Percentiles rank a stretch among this genome's conserved stretches.
These are phyloP conservation scores for Parotia lawesii DNA, from an alignment of 2,113 vertebrate genomes.

Conservation along the genomic window DNA sequence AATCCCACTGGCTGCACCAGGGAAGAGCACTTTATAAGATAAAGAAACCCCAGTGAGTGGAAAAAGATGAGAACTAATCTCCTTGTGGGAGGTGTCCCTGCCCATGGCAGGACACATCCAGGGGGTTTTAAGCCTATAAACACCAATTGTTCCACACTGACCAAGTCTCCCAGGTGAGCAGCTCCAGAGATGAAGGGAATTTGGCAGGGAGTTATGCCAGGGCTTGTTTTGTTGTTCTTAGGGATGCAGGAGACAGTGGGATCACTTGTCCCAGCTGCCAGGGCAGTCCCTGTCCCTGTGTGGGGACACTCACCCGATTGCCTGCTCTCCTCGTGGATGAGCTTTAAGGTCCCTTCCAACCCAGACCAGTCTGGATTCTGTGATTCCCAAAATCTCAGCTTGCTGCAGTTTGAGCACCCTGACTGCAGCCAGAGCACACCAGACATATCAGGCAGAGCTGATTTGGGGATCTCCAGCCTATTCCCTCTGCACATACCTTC, in stretches of 20 bases:
- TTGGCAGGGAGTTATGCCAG: fast-evolving
- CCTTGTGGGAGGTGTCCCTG: not conserved
- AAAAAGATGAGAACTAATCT: not conserved
- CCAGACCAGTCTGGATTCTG: not conserved
- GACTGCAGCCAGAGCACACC: not conserved
- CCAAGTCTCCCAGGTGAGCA: not conserved
- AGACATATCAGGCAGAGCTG: fast-evolving
- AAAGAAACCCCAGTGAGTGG: not conserved
- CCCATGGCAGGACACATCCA: not conserved
- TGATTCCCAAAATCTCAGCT: fast-evolving
- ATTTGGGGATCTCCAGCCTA: fast-evolving
- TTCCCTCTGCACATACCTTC: slow-evolving; percentile 29
- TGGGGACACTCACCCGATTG: slow-evolving; percentile 54
- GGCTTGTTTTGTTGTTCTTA: fast-evolving
- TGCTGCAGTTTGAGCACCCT: fast-evolving
- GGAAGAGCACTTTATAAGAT: fast-evolving
- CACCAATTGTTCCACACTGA: not conserved
- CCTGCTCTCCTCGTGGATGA: slow-evolving; percentile 29
- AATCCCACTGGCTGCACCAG: not conserved
- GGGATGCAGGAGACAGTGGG: not conserved
- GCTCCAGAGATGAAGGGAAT: not conserved
- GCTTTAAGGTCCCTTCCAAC: not conserved
- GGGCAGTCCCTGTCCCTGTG: not conserved
- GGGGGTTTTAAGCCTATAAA: not conserved
- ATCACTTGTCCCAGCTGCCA: not conserved